Conservation (phyloP, 2,888 invertebrate genomes). For the Aricia artaxerxes region DNA sequence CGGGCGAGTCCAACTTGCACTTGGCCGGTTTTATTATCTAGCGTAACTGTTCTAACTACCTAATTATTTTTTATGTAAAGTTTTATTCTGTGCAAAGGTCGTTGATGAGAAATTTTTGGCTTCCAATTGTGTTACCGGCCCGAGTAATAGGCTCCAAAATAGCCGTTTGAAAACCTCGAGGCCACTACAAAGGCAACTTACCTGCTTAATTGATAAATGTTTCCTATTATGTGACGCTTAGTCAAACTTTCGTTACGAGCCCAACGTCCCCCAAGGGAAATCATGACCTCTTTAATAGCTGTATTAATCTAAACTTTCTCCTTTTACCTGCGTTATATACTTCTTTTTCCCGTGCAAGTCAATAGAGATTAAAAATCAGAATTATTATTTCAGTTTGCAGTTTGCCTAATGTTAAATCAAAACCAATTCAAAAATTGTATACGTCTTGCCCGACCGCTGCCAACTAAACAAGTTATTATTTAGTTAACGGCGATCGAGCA, state of each 20-base stretch:
- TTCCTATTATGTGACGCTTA: constrained; percentile 57
- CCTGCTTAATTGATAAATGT: constrained; percentile 32
- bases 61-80: constrained; percentile 6
- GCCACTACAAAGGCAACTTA: constrained; percentile 16
- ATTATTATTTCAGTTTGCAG: neutral
- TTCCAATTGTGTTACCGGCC: neutral
- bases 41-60: neutral
- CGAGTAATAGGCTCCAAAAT: neutral
- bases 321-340: neutral
- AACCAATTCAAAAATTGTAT: no score
- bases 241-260: constrained; percentile 69
- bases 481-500: no score
- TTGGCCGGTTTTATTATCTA: neutral
- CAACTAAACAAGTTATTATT: no score
- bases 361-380: neutral
- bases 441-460: no score
- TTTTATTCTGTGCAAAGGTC: neutral
- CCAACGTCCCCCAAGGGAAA: constrained; percentile 53
- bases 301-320: constrained; percentile 56
- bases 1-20: no score
- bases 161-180: constrained; percentile 28
- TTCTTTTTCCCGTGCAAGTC: neutral
- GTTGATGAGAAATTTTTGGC: neutral
- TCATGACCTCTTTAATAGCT: constrained; percentile 58
- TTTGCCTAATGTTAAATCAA: neutral